phyloP scores from a whole-genome alignment of 2,113 vertebrate species.

The Phrynosoma platyrhinos region DNA sequence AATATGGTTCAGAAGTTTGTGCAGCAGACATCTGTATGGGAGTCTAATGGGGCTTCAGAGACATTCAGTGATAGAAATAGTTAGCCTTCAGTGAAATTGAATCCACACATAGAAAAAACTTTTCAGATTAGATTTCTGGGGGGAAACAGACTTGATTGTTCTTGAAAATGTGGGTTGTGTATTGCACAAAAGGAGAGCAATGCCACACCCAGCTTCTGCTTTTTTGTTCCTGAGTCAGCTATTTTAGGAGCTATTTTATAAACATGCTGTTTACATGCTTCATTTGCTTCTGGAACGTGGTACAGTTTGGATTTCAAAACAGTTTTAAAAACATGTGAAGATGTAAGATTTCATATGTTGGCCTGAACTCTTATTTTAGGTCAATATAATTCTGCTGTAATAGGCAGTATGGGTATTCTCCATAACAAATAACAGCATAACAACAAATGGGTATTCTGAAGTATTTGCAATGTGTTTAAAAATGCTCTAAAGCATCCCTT shows the following conservation, averaged over 20 bases:
- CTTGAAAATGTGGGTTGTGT: background rate
- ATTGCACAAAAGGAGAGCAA: background rate
- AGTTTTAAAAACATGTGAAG: background rate
- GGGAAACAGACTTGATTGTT: background rate
- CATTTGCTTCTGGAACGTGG: background rate
- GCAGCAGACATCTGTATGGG: background rate
- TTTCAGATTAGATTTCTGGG: background rate
- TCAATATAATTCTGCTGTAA: background rate
- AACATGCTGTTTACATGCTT: background rate
- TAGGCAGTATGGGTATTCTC: background rate
- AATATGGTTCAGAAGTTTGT: background rate
- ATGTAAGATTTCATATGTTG: background rate
- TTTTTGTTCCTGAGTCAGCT: background rate
- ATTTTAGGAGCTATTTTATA: background rate
- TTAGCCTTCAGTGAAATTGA: background rate
- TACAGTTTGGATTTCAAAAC: background rate
- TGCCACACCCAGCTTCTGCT: background rate
- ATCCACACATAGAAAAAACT: background rate
- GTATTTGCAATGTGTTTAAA: too few relatives aligned
- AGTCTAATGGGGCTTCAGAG: background rate
- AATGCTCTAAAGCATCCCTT: too few relatives aligned
- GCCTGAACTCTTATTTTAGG: background rate
- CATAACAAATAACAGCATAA: too few relatives aligned
- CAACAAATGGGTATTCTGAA: too few relatives aligned
- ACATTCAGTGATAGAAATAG: background rate